Base-by-base conservation (phyloP, 2,888 invertebrate genomes). In the Agrochola circellaris region DNA sequence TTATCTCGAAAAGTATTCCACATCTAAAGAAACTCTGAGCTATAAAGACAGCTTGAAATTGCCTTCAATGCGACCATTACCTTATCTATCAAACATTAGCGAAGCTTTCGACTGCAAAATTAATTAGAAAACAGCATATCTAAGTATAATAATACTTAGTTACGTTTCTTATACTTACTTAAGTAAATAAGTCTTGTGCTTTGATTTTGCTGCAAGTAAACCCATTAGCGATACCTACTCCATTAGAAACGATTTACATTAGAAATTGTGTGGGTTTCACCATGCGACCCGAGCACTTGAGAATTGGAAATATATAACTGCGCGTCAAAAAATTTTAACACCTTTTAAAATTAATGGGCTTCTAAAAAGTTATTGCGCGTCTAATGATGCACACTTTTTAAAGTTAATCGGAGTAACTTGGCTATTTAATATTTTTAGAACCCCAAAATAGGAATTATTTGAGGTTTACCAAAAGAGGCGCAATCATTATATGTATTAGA, bases 201-300 rank as follows among this genome's bases (percentile, higher is more conserved):
- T 86, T 69, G 74, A 48, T 75, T 81, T 82, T 79, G 62, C 34
- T 69, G 38, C 45, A n/a, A 62, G 64, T 75, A 66, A 70, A 60
- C 54, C 69, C 79, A 84, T 88, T 80, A 83, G 72, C 42, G 70
- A 65, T 76, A 77, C 76, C 67, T 83, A 34, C 45, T 61, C 62
- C 65, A 84, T 82, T 84, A 81, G 79, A 89, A 81, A 77, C 65
- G 42, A 82, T 82, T 87, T 80, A 73, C 75, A 81, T 88, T 80
- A 86, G 86, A 86, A 82, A 79, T 73, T 82, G 75, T 45, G 73
- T 82, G 60, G 84, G 75, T 86, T 84, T 88, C 81, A 81, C 82
- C 76, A 34, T 61, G 38, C 62, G 75, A 83, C 79, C 77, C 54
- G 56, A 48, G 67, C 56, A 67, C 70, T 81, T 79, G 60, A 26